These are phyloP conservation scores for Limnephilus auricula DNA, from an alignment of 2,888 invertebrate species.

Conservation along the genomic window DNA sequence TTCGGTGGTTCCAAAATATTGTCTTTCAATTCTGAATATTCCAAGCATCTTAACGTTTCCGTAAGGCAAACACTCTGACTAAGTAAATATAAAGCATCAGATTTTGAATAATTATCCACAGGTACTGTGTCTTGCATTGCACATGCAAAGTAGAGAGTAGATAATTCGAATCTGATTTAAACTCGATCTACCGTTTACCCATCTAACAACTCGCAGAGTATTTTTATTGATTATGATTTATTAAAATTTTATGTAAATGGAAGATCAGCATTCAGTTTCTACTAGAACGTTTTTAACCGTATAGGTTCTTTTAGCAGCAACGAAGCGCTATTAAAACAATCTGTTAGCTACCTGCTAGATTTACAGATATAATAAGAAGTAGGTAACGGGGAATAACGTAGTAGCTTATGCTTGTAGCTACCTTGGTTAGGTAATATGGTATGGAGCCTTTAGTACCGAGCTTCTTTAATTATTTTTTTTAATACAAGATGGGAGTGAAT, in stretches of 20 bases:
- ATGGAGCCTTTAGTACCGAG: not conserved
- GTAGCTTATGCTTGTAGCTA: not conserved
- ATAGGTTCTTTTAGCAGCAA: not conserved
- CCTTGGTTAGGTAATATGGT: not conserved
- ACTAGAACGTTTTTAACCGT: too few relatives aligned
- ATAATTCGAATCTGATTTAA: not conserved
- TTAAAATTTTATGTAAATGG: conserved; percentile 1
- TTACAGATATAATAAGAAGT: not conserved
- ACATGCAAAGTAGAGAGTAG: not conserved
- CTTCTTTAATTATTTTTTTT: not conserved
- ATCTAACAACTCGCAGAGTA: not conserved
- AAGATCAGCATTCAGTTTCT: not conserved
- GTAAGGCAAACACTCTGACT: too few relatives aligned
- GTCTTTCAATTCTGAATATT: too few relatives aligned
- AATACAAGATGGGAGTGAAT: conserved; percentile 3
- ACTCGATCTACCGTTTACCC: conserved; percentile 11
- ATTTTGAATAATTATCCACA: too few relatives aligned
- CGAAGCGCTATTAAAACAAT: not conserved
- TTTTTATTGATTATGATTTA: conserved; percentile 24
- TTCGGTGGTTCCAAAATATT: too few relatives aligned
- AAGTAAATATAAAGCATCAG: too few relatives aligned
- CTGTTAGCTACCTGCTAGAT: not conserved
- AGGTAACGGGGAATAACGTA: not conserved
- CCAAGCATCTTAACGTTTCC: too few relatives aligned
- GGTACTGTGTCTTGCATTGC: not conserved